Evolutionary conservation across 2,113 vertebrate species (phyloP).

Genomic region (Psettodes erumei): DNA sequence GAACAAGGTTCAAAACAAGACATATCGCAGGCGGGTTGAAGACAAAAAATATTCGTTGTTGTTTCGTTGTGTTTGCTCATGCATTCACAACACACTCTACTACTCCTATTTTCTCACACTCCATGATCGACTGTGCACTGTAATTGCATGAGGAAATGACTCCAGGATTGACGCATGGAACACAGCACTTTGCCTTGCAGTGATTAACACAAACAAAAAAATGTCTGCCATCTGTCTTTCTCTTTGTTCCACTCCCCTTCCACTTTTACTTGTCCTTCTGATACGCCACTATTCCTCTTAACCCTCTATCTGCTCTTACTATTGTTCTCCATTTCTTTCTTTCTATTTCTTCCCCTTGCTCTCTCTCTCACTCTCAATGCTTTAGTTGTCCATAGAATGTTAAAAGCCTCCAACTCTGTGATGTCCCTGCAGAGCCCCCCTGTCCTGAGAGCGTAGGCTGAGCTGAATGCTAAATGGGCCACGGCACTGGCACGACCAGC

Average conservation of each 20-base stretch:
- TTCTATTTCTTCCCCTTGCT: slow-evolving; percentile 25
- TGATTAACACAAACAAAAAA: slow-evolving; percentile 41
- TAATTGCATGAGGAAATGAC: slow-evolving; percentile 30
- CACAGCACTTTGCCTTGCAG: not conserved
- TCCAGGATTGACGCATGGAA: not conserved
- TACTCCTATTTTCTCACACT: slow-evolving; percentile 35
- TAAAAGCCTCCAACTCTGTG: slow-evolving; percentile 69
- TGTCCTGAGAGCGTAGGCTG: slow-evolving; percentile 65
- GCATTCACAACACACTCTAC: slow-evolving; percentile 37
- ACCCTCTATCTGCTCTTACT: slow-evolving; percentile 46
- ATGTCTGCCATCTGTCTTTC: slow-evolving; percentile 1
- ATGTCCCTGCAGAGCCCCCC: slow-evolving; percentile 66
- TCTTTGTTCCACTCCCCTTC: not conserved
- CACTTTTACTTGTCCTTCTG: slow-evolving; percentile 4
- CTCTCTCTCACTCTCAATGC: slow-evolving; percentile 29
- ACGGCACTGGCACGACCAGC: slow-evolving; percentile 1
- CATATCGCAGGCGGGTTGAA: slow-evolving; percentile 32
- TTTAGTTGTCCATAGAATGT: slow-evolving; percentile 59
- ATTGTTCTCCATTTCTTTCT: slow-evolving; percentile 55
- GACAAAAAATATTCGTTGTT: slow-evolving; percentile 45
- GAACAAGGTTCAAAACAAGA: slow-evolving; percentile 25
- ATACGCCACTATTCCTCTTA: slow-evolving; percentile 7
- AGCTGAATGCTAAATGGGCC: slow-evolving; percentile 68
- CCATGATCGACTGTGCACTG: slow-evolving; percentile 10
- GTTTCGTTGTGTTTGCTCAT: slow-evolving; percentile 29